Percentiles rank a stretch among this genome's conserved stretches.
Evolutionary conservation across 2,113 vertebrate species (phyloP).

Genomic region (Dunckerocampus dactyliophorus): DNA sequence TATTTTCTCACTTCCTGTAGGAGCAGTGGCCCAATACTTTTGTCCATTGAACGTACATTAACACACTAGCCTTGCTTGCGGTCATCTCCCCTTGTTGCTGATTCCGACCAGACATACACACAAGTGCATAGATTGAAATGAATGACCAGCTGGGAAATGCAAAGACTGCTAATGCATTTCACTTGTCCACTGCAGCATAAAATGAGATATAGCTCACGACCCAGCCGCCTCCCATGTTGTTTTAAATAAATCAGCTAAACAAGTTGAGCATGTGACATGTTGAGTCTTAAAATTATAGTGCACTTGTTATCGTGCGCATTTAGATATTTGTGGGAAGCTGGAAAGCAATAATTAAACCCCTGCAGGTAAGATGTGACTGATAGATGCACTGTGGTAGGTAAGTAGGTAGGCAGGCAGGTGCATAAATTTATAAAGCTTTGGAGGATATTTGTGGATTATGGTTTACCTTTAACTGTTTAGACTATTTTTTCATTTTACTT

Average conservation of each 20-base stretch:
- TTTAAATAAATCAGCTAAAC: constrained; percentile 15
- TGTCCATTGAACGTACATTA: background rate
- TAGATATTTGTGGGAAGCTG: constrained; percentile 8
- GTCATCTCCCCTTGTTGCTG: constrained; percentile 36
- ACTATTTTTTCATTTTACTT: no score
- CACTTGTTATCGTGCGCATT: background rate
- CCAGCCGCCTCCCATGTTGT: constrained; percentile 25
- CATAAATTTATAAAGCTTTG: no score
- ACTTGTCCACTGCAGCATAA: constrained; percentile 51
- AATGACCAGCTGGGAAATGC: constrained; percentile 52
- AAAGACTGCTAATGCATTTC: constrained; percentile 45
- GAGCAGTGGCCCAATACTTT: no score
- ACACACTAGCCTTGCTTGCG: constrained; percentile 25
- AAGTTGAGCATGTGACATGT: constrained; percentile 14
- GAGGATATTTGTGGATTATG: no score
- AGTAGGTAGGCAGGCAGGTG: background rate
- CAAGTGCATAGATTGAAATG: constrained; percentile 37
- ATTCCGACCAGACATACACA: constrained; percentile 26
- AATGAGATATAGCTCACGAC: constrained; percentile 42
- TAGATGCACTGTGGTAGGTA: background rate
- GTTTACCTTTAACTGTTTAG: no score
- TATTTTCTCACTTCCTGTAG: no score
- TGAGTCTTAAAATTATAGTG: background rate
- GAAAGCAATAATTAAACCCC: constrained; percentile 3
- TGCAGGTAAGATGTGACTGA: constrained; percentile 3